phyloP scores from a whole-genome alignment of 2,888 invertebrate species.

The Callimorpha dominula region DNA sequence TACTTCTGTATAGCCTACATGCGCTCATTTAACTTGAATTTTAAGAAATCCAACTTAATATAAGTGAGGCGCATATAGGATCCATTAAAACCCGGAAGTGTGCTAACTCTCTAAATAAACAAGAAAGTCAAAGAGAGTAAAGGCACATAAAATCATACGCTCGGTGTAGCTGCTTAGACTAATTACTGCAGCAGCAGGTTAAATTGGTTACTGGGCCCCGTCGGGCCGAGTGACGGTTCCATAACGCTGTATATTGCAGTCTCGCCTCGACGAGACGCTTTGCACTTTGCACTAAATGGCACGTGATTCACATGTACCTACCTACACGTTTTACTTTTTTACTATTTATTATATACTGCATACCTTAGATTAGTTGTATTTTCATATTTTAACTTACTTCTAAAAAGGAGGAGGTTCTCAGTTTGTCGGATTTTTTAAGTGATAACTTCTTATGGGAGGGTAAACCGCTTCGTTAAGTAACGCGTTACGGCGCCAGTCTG shows the following conservation, averaged over 20 bases:
- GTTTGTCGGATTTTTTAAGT: no score
- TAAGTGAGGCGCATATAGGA: constrained; percentile 26
- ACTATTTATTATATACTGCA: constrained; percentile 6
- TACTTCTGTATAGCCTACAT: constrained; percentile 21
- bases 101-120: constrained; percentile 60
- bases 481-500: no score
- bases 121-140: constrained; percentile 63
- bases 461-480: no score
- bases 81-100: constrained; percentile 50
- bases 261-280: constrained; percentile 49
- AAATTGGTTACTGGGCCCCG: constrained; percentile 72
- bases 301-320: constrained; percentile 49
- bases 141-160: constrained; percentile 61
- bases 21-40: constrained; percentile 23
- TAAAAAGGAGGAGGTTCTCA: no score
- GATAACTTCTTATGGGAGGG: no score
- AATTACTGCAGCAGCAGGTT: constrained; percentile 79
- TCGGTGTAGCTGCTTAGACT: constrained; percentile 75
- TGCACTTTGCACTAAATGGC: constrained; percentile 65
- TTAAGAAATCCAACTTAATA: constrained; percentile 34
- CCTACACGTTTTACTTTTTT: constrained; percentile 44
- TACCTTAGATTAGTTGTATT: background rate
- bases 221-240: constrained; percentile 54
- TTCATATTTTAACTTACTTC: no score
- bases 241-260: constrained; percentile 52